These are phyloP conservation scores for Schizopygopsis malacanthus DNA, from an alignment of 2,797 vertebrate species.

Conservation along the genomic window DNA sequence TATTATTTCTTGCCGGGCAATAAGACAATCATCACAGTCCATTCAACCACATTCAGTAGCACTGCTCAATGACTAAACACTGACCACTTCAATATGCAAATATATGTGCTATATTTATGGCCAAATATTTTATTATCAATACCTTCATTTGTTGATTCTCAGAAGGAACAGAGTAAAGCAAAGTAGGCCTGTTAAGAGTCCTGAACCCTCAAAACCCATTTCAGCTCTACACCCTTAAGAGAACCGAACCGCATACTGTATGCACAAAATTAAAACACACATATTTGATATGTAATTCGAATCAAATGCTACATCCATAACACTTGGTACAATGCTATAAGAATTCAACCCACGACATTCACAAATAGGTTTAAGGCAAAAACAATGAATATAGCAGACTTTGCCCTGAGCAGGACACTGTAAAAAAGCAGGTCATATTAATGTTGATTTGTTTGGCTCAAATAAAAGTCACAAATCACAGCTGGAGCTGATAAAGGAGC, in stretches of 20 bases:
- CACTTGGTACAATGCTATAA: conserved; percentile 41
- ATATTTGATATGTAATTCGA: conserved; percentile 46
- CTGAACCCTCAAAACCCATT: conserved; percentile 20
- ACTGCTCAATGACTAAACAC: neutral
- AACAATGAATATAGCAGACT: conserved; percentile 33
- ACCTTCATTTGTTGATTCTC: neutral
- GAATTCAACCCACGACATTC: conserved; percentile 17
- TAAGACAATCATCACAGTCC: neutral
- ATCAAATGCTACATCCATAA: conserved; percentile 49
- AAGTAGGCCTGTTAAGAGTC: neutral
- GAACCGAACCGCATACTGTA: neutral
- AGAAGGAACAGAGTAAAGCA: neutral
- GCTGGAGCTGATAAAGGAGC: conserved; percentile 3
- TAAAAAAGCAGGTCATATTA: conserved; percentile 40
- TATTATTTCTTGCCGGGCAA: neutral
- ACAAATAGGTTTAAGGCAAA: conserved; percentile 51
- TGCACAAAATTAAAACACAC: conserved; percentile 44
- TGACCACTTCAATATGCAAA: neutral
- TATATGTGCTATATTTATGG: neutral
- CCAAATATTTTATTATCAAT: neutral
- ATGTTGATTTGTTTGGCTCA: conserved; percentile 44
- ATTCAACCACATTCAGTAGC: neutral
- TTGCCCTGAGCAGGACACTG: conserved; percentile 43
- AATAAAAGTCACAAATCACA: conserved; percentile 33
- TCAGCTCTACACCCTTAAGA: conserved; percentile 24